A percentile compares a stretch with the other conserved stretches of the same genome.
phyloP scores from a whole-genome alignment of 92 coral and sea anemone species.

The Porites divaricata region DNA sequence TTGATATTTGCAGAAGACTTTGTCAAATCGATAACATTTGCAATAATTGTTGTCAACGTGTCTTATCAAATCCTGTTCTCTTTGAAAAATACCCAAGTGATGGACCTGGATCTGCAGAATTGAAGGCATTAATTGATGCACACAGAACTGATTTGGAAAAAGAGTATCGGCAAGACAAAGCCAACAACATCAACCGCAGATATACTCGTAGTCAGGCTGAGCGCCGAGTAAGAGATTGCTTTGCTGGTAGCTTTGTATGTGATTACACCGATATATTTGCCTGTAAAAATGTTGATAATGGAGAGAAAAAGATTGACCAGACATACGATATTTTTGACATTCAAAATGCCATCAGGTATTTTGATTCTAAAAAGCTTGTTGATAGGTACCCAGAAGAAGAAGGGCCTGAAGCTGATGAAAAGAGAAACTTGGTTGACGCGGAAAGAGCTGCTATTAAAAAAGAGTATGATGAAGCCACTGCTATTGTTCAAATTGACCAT shows the following conservation, averaged over 20 bases:
- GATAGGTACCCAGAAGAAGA: background rate
- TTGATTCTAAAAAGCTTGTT: background rate
- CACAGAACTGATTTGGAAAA: background rate
- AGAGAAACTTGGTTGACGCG: too few species aligned
- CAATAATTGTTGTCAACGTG: too few species aligned
- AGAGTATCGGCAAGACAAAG: background rate
- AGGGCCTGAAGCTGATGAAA: too few species aligned
- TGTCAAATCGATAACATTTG: background rate
- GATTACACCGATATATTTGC: background rate
- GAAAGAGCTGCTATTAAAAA: too few species aligned
- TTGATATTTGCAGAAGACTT: background rate
- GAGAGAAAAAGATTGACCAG: background rate
- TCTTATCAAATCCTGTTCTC: too few species aligned
- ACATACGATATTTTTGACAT: constrained; percentile 1
- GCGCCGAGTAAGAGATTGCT: background rate
- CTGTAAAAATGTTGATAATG: background rate
- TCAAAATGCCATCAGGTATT: background rate
- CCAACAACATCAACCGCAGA: background rate
- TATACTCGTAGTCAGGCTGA: background rate
- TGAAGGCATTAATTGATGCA: background rate
- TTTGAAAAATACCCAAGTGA: background rate
- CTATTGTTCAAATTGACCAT: background rate
- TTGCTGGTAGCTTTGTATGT: background rate
- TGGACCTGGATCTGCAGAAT: background rate
- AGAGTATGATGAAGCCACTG: too few species aligned